Evolutionary conservation across 1,140 invertebrate genomes (phyloP), one percentile per base, ranked within the genome.

Genomic region (Bombus pyrosoma): DNA sequence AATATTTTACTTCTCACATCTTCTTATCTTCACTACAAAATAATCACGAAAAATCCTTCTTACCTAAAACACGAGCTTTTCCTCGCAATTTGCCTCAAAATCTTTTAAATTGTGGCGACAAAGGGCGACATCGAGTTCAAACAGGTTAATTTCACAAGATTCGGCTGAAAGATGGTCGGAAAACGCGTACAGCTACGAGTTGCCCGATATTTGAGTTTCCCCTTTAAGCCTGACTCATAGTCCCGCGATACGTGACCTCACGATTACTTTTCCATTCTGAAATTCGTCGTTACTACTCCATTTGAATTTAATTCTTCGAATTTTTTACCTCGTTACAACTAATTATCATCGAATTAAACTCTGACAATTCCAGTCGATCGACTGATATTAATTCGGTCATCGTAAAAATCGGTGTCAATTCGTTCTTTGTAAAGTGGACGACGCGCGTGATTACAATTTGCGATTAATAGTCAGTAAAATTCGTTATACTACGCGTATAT

Each of bases 191-290:
- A 28, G 41, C 53, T 10, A 41, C 37, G 9, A 9, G 28, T 9
- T 25, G 32, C 12, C 37, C 47, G 78, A 80, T 69, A 39, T 39
- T 41, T 47, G 39, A 34, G 62, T 69, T 43, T 79, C 64, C 28
- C 79, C 79, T 71, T 81, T 81, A 81, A 81, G 66, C 41, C 79
- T 72, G 66, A 81, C 59, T 81, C 79, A n/a, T 5, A 57, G 8
- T 15, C 0, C 13, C 41, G 41, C 37, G 3, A 41, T 15, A 13
- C 39, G 37, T 28, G 12, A 25, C 10, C 28, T 9, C 37, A 25
- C 37, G 12, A 71, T 41, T n/a, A 3, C 37, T 10, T 41, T n/a
- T 32, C 6, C 32, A 10, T 34, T 9, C 5, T 15, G 28, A 71
- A 71, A 71, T 39, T 37, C 12, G 4, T 41, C 37, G 69, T 8